Evolutionary conservation across 1,140 invertebrate genomes (phyloP).

Genomic region (Arion vulgaris): DNA sequence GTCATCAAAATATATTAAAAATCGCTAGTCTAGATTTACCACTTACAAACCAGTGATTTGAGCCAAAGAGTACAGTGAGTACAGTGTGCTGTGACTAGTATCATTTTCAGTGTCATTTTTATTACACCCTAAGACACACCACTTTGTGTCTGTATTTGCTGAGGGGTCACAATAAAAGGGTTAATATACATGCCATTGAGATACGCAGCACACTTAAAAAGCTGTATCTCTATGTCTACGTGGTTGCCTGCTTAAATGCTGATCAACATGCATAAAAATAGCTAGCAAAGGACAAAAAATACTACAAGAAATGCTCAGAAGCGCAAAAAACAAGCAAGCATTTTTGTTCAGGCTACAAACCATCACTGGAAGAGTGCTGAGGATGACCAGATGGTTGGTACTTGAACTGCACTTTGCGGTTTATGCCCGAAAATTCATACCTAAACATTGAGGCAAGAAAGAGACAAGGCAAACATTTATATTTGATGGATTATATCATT

Average conservation of each 20-base stretch:
- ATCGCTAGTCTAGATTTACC: too few relatives aligned
- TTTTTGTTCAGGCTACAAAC: constrained; percentile 49
- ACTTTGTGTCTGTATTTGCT: too few relatives aligned
- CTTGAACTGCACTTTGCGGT: constrained; percentile 99
- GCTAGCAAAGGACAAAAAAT: background rate
- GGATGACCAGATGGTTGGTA: constrained; percentile 96
- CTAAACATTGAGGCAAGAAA: constrained; percentile 72
- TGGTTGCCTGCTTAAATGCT: background rate
- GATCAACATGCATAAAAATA: background rate
- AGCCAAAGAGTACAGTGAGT: too few relatives aligned
- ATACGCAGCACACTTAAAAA: background rate
- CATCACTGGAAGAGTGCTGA: constrained; percentile 92
- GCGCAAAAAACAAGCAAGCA: constrained; percentile 19
- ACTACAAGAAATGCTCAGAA: background rate
- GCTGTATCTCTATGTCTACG: background rate
- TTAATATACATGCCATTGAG: too few relatives aligned
- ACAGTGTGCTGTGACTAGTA: too few relatives aligned
- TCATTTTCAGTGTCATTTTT: too few relatives aligned
- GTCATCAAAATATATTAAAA: too few relatives aligned
- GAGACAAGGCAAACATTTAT: background rate
- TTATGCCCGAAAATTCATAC: constrained; percentile 99
- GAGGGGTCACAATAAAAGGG: too few relatives aligned
- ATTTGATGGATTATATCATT: background rate
- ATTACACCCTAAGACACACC: too few relatives aligned
- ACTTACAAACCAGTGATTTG: too few relatives aligned